Base-by-base conservation (phyloP, 1,140 invertebrate species). In the Heliconius hermathena region DNA sequence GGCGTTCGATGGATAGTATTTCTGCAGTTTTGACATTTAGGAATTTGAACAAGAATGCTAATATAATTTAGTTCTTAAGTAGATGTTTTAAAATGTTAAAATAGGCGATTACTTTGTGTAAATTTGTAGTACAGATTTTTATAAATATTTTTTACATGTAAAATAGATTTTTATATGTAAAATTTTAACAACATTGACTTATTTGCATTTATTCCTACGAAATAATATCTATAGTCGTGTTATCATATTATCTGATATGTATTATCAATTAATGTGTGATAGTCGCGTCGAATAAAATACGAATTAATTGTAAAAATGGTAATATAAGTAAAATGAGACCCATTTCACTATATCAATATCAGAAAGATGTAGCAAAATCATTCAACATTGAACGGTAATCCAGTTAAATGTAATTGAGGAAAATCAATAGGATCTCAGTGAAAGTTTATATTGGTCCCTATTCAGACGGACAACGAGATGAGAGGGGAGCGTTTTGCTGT, bases 1-100 rank as follows among this genome's bases (percentile, higher is more conserved):
- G 84, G 89, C 90, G 79, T 92, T 91, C 85, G 83, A 80, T 83
- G 89, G 89, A 89, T 93, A 91, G 91, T 91, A 92, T 89, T 89
- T 81, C 83, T 82, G 74, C 86, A 86, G 86, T 92, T 93, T 91
- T 90, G 91, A 29, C 26, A 16, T 18, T 66, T 26, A 29, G 26
- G 3, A 66, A 29, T 22, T 66, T 66, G 4, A 29, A 66, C 1
- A 16, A 66, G 54, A 60, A 60, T 60, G 60, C 33, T 41, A 36
- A 0, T 22, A 71, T 36, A 72, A n/a, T 38, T 9, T 20, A 41
- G 71, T 33, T n/a, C 22, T 29, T 26, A 66, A 26, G 8, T 26
- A 3, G 26, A 2, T 16, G 13, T 26, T 66, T 5, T 5, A 29
- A 66, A 29, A 13, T 60, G 11, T 57, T 41, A 41, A 46, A 46